Evolutionary conservation across 2,888 invertebrate species (phyloP), one percentile per base, ranked within the genome.

Genomic region (Lasioglossum calceatum): DNA sequence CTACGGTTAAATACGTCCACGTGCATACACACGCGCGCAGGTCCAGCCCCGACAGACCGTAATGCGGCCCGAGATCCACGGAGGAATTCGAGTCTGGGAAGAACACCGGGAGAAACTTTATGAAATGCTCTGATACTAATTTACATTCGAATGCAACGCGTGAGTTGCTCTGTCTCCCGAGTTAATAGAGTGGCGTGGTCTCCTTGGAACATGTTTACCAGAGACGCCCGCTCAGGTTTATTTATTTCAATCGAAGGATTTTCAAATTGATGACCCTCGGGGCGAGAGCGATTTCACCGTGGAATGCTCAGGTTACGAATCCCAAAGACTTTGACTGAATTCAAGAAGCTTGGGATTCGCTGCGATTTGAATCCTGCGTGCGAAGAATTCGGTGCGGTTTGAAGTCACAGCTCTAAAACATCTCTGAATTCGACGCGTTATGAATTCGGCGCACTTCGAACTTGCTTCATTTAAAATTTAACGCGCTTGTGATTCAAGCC

Each of bases 1-100:
- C 32, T 70, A 77, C 61, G 44, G 39, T 77, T 78, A 88, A 86
- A 83, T 80, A 85, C 79, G 67, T 71, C 61, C 79, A 47, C 78
- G 77, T 54, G 79, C 61, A 77, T 72, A 67, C 71, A 72, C 44
- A 58, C 71, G 72, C 67, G 54, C 54, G 36, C 14, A 77, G 23
- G 64, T 64, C 64, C 64, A 64, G 64, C 64, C 64, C 36, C 36
- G 83, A 23, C 42, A 44, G 72, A 73, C 42, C 42, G 72, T 73
- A 73, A 84, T 71, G 76, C 64, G 64, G 54, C n/a, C 61, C 36
- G 67, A 42, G 77, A 36, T 74, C 47, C 77, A 47, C 64, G 23
- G 19, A 67, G 83, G 67, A 77, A 83, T 80, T 54, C 81, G 32
- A 75, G 58, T 50, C 42, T 67, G 16, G 32, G n/a, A 77, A 58